Evolutionary conservation across 2,113 vertebrate genomes (phyloP).

Genomic region (Capreolus pygargus): DNA sequence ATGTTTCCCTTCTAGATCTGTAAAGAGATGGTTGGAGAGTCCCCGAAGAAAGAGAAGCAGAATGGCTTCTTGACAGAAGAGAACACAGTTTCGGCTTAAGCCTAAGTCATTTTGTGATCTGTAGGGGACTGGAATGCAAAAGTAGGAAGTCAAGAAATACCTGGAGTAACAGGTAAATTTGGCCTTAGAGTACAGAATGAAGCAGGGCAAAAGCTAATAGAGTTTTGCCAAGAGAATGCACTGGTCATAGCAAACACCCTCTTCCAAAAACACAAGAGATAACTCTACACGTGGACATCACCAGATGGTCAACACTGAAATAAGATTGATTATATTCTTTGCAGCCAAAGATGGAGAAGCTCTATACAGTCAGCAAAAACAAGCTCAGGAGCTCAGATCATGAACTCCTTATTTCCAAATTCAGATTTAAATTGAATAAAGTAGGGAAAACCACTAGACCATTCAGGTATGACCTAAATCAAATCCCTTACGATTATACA

Average conservation of each 20-base stretch:
- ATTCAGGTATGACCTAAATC: background rate
- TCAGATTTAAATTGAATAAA: background rate
- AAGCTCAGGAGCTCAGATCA: background rate
- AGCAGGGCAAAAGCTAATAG: background rate
- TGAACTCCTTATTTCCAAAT: background rate
- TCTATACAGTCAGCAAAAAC: background rate
- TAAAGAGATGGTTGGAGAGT: background rate
- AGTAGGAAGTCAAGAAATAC: background rate
- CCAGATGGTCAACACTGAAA: background rate
- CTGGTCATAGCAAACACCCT: background rate
- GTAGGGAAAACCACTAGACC: background rate
- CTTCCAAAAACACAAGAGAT: background rate
- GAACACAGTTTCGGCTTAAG: background rate
- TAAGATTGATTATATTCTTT: background rate
- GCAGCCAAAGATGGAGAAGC: background rate
- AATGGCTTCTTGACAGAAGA: background rate
- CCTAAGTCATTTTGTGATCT: background rate
- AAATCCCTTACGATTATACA: background rate
- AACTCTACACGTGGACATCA: background rate
- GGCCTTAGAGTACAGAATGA: background rate
- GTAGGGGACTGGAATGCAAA: background rate
- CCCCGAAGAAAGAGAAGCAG: background rate
- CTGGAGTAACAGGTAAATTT: background rate
- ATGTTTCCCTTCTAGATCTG: background rate
- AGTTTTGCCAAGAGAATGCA: background rate